Base-by-base conservation (phyloP, 1,140 invertebrate species). In the Chironomus tepperi region DNA sequence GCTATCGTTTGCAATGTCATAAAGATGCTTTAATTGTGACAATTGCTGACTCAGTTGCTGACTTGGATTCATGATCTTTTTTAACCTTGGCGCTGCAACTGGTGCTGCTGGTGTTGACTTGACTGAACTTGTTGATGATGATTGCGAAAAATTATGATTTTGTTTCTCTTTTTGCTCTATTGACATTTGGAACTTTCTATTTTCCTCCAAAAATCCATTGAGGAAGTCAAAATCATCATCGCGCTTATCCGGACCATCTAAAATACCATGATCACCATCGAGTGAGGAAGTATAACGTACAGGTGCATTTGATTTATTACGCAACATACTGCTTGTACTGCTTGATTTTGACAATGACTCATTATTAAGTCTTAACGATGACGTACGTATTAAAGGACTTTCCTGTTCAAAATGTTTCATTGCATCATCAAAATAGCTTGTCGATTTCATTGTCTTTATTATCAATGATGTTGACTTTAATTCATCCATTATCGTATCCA, bases 391-490 rank as follows among this genome's bases (percentile, higher is more conserved):
- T 10, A 70, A 18, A 19, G 65, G 65, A 19, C 65, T 70, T 12
- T 70, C 65, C 18, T 70, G 65, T 12, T 70, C 21, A 6, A 82
- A 74, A 21, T 80, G 78, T 16, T 79, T 78, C 81, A 81, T 81
- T 73, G 81, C 80, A 74, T 81, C 81, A 78, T 82, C 81, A 77
- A 81, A 82, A 77, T 80, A 78, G 65, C 75, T 82, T 21, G 80
- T 79, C 43, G 81, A 81, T 10, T 80, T 79, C 79, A 82, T 80
- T 3, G 81, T 82, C 74, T 77, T 79, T 75, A 82, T 82, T 15
- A 82, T 82, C 18, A 82, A 75, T n/a, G 81, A 80, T 0, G 81
- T 82, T 18, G 81, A 82, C 74, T 82, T 82, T 19, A 82, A 73
- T 15, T 80, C 80, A 64, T 82, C 80, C 67, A n/a, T 75, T n/a